phyloP scores from a whole-genome alignment of 2,113 vertebrate species.

The Hippocampus comes region DNA sequence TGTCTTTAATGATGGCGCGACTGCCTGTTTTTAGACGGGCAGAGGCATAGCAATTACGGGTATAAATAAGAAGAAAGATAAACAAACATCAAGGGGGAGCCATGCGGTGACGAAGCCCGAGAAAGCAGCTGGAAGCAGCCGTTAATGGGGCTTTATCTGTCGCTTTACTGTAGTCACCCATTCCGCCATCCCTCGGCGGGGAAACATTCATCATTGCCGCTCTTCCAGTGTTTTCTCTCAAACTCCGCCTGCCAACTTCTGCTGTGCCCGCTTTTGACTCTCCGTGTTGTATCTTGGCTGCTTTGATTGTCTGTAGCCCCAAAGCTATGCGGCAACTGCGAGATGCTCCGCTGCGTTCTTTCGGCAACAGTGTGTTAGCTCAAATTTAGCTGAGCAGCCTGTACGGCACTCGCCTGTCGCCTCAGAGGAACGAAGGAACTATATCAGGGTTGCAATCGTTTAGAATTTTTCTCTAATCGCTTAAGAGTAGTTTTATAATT shows the following conservation, averaged over 20 bases:
- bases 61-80: conserved; percentile 72
- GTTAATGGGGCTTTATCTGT: conserved; percentile 69
- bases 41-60: conserved; percentile 60
- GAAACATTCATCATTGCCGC: conserved; percentile 43
- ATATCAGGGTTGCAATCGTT: too few species aligned
- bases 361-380: conserved; percentile 18
- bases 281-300: not conserved
- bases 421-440: too few species aligned
- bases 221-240: conserved; percentile 24
- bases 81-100: conserved; percentile 73
- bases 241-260: conserved; percentile 11
- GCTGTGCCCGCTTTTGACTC: conserved; percentile 3
- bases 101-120: conserved; percentile 58
- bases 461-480: too few species aligned
- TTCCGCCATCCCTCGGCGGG: conserved; percentile 40
- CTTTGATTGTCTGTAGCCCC: conserved; percentile 10
- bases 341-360: conserved; percentile 29
- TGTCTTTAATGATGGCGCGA: conserved; percentile 49
- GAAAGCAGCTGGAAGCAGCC: conserved; percentile 70
- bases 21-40: conserved; percentile 48
- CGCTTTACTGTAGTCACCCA: conserved; percentile 57
- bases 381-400: conserved; percentile 24
- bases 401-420: too few species aligned
- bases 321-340: conserved; percentile 16
- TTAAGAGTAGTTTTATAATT: too few species aligned